These are phyloP conservation scores for Machimus rusticus DNA, from an alignment of 2,888 invertebrate genomes.

Conservation along the genomic window DNA sequence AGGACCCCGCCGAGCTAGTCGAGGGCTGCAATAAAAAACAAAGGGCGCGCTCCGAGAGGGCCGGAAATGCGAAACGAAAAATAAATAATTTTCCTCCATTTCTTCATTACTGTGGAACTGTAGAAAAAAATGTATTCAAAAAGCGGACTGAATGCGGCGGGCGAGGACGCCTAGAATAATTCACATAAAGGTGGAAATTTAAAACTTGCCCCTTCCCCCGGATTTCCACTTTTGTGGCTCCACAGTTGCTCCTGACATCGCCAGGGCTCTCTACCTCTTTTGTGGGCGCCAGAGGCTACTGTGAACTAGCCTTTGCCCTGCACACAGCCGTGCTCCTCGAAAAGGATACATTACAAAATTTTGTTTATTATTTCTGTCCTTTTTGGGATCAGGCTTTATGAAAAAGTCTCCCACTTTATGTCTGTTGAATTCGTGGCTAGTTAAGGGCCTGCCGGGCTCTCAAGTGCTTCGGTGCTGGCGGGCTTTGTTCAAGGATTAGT, in stretches of 20 bases:
- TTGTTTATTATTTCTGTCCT: slow-evolving; percentile 38
- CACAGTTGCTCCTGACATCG: neutral
- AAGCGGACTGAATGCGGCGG: neutral
- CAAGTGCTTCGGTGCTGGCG: slow-evolving; percentile 7
- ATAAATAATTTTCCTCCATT: slow-evolving; percentile 22
- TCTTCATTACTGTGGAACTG: neutral
- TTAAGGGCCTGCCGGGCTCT: neutral
- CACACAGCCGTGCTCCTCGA: neutral
- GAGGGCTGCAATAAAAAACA: neutral
- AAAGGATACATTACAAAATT: slow-evolving; percentile 33
- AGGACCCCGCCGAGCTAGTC: neutral
- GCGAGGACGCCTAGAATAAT: neutral
- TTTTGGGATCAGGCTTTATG: neutral
- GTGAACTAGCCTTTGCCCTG: neutral
- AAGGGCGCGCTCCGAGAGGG: neutral
- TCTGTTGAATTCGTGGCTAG: slow-evolving; percentile 9
- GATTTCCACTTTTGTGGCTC: neutral
- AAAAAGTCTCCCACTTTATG: neutral
- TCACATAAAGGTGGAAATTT: slow-evolving; percentile 33
- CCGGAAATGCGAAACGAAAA: neutral
- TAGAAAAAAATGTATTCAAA: slow-evolving; percentile 19
- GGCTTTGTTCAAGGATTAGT: slow-evolving; percentile 22
- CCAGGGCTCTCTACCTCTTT: neutral
- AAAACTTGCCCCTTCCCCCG: neutral
- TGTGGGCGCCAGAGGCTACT: neutral